Evolutionary conservation across 53 echinoderm and acorn worm genomes (phyloP).

Genomic region (Echinarachnius parma): DNA sequence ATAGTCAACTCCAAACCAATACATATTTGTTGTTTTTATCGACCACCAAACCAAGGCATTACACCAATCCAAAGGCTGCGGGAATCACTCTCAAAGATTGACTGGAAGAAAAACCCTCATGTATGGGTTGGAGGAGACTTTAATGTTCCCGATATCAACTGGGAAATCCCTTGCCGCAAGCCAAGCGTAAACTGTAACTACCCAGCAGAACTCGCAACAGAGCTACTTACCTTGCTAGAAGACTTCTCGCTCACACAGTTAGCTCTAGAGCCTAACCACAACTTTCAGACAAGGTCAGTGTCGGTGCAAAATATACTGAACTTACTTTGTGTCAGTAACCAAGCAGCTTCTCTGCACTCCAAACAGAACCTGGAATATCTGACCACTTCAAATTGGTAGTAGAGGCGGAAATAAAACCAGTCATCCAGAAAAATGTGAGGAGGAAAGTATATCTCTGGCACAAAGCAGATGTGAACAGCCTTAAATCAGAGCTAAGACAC

Average conservation of each 20-base stretch:
- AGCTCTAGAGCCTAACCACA: neutral
- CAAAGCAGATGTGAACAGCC: no score
- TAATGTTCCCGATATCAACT: no score
- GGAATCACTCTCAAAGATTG: neutral
- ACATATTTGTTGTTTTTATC: no score
- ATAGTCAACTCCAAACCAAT: no score
- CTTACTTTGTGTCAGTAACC: neutral
- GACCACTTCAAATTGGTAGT: slow-evolving; percentile 8
- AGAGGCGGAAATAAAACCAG: neutral
- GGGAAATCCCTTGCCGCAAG: neutral
- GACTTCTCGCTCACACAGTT: neutral
- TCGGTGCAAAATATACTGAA: neutral
- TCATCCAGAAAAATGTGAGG: no score
- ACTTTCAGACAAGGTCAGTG: neutral
- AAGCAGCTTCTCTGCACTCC: neutral
- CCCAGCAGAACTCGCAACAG: neutral
- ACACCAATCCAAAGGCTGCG: neutral
- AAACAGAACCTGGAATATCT: slow-evolving; percentile 11
- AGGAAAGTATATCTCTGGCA: no score
- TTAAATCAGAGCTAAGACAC: no score
- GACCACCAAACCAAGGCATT: neutral
- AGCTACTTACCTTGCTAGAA: neutral
- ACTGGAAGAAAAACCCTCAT: neutral
- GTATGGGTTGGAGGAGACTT: neutral
- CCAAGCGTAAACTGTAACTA: neutral